phyloP scores from a whole-genome alignment of 1,140 invertebrate genomes.

The Bombus impatiens region DNA sequence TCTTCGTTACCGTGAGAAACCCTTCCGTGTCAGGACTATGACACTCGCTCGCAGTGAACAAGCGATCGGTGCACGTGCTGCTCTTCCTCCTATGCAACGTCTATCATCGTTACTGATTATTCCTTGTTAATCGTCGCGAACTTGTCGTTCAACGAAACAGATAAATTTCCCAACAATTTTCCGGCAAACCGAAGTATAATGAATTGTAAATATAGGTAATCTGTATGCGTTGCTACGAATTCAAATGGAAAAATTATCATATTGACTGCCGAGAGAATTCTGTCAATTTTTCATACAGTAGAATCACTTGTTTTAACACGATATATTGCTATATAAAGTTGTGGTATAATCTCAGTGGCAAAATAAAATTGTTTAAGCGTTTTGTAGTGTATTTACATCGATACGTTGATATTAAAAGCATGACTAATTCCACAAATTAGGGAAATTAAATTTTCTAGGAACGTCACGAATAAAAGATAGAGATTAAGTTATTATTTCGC shows the following conservation, averaged over 20 bases:
- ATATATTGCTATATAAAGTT: no score
- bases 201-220: not conserved
- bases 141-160: not conserved
- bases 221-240: not conserved
- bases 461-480: no score
- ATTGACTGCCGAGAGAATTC: no score
- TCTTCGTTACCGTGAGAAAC: conserved; percentile 53
- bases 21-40: conserved; percentile 38
- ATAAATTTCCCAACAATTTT: not conserved
- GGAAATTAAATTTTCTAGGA: not conserved
- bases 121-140: conserved; percentile 17
- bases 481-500: not conserved
- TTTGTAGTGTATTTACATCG: no score
- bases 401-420: no score
- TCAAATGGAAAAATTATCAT: no score
- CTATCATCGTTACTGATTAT: conserved; percentile 26
- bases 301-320: no score
- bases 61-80: not conserved
- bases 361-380: no score
- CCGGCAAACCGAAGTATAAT: no score
- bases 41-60: not conserved
- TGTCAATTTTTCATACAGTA: no score
- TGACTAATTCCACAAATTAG: no score
- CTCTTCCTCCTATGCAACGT: not conserved
- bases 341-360: no score